phyloP scores from a whole-genome alignment of 2,797 vertebrate species.

The Tarsius wallacei region DNA sequence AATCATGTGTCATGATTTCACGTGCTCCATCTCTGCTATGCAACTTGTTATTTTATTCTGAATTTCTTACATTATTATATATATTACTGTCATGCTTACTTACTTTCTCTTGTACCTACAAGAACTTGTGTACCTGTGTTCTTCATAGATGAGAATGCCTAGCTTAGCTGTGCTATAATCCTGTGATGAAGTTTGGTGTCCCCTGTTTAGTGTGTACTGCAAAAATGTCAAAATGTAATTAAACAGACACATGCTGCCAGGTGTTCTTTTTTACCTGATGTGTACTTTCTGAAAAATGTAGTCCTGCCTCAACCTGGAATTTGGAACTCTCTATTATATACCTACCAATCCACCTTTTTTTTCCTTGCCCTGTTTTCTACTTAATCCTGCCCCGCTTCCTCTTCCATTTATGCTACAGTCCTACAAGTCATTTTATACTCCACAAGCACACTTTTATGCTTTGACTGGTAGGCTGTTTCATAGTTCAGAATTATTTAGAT shows the following conservation, averaged over 20 bases:
- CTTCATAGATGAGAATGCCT: neutral
- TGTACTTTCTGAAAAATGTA: neutral
- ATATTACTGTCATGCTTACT: conserved; percentile 41
- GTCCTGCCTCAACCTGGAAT: neutral
- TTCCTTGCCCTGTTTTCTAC: neutral
- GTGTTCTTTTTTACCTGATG: neutral
- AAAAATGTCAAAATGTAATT: conserved; percentile 34
- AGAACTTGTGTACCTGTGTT: conserved; percentile 4
- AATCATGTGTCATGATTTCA: neutral
- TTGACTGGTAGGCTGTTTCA: neutral
- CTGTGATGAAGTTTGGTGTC: neutral
- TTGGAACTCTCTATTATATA: neutral
- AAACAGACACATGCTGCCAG: neutral
- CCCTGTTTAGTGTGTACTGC: neutral
- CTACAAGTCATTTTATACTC: neutral
- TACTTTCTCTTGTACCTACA: neutral
- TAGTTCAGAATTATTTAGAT: neutral
- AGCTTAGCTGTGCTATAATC: neutral
- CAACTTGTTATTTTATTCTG: conserved; percentile 47
- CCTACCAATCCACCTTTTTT: neutral
- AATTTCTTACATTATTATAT: conserved; percentile 55
- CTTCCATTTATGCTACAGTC: neutral
- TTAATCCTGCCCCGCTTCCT: neutral
- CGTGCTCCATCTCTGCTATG: conserved; percentile 36
- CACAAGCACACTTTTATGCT: neutral